These are phyloP conservation scores for Gymnorhina tibicen DNA, from an alignment of 2,113 vertebrate species.

Conservation along the genomic window DNA sequence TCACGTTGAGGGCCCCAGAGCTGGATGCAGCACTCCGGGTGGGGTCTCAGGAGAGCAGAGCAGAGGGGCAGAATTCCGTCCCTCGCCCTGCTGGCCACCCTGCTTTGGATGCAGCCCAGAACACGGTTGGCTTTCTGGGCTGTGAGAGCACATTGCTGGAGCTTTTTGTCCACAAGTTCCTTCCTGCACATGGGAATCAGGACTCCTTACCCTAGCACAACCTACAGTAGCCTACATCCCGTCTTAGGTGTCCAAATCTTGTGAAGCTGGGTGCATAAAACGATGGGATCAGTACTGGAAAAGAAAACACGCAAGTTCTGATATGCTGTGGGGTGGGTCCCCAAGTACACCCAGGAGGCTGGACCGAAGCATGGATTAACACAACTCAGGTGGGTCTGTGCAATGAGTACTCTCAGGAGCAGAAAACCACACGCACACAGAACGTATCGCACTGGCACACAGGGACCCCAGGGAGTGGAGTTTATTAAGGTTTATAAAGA, in stretches of 20 bases:
- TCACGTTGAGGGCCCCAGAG: background rate
- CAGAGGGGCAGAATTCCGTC: background rate
- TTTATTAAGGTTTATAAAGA: background rate
- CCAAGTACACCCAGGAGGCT: background rate
- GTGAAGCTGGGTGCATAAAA: background rate
- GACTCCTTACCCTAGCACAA: background rate
- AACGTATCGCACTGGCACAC: accelerated
- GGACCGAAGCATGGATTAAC: background rate
- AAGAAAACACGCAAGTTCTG: background rate
- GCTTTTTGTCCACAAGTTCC: background rate
- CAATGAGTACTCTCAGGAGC: background rate
- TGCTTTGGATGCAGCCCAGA: background rate
- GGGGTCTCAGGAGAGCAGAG: background rate
- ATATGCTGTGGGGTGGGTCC: background rate
- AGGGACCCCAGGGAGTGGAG: background rate
- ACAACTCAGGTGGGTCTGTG: background rate
- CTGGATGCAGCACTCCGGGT: background rate
- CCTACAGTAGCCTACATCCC: background rate
- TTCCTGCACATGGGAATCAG: background rate
- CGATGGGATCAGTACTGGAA: background rate
- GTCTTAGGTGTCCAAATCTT: background rate
- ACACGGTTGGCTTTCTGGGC: accelerated
- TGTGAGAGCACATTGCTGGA: background rate
- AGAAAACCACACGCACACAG: background rate
- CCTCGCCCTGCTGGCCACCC: accelerated